Conservation (phyloP, 1,140 invertebrate genomes). For the Monochamus saltuarius region DNA sequence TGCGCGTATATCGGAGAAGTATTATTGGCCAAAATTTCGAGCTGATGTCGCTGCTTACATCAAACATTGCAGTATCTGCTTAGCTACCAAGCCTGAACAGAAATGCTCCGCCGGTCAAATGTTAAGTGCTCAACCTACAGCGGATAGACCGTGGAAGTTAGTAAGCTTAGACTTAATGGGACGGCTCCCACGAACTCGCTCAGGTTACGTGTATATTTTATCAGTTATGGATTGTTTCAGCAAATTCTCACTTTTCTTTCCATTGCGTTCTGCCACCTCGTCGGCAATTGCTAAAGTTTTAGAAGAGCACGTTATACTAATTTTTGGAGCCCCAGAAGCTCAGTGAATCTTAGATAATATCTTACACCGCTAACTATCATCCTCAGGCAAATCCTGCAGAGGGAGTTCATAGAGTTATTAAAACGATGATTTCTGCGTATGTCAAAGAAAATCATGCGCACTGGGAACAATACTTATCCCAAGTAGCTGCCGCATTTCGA, state of each 20-base stretch:
- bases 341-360: constrained; percentile 5
- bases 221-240: constrained; percentile 14
- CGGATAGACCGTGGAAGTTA: constrained; percentile 18
- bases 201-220: constrained; percentile 17
- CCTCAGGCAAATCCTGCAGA: constrained; percentile 27
- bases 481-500: no score
- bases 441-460: no score
- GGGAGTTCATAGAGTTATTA: constrained; percentile 37
- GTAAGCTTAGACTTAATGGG: constrained; percentile 17
- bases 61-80: constrained; percentile 2
- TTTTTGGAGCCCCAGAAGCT: constrained; percentile 30
- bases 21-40: constrained; percentile 26
- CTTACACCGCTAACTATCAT: constrained; percentile 19
- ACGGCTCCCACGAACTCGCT: not conserved
- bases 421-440: no score
- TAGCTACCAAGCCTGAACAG: no score
- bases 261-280: constrained; percentile 13
- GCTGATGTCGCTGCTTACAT: constrained; percentile 15
- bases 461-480: no score
- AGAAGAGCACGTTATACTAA: constrained; percentile 20
- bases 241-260: constrained; percentile 19
- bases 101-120: constrained; percentile 16
- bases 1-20: constrained; percentile 1
- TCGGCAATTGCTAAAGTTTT: not conserved
- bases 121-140: not conserved